Percentiles rank a stretch among this genome's conserved stretches.
phyloP scores from a whole-genome alignment of 2,113 vertebrate genomes.

The Ciconia boyciana region DNA sequence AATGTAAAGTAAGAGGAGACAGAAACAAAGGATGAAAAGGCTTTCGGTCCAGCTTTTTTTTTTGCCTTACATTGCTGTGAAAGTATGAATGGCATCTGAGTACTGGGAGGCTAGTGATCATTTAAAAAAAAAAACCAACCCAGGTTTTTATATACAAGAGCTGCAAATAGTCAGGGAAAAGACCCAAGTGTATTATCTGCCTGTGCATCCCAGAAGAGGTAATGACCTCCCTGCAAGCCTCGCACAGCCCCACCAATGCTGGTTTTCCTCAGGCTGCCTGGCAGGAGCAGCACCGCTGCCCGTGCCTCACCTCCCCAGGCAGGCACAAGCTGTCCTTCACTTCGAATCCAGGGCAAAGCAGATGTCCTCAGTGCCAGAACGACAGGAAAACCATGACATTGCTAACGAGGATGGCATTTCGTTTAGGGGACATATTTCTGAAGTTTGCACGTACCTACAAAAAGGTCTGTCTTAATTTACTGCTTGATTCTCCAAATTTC shows the following conservation, averaged over 20 bases:
- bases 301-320: neutral
- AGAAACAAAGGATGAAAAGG: neutral
- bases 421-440: neutral
- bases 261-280: neutral
- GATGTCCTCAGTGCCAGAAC: neutral
- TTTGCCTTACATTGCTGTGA: neutral
- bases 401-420: neutral
- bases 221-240: neutral
- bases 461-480: neutral
- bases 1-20: neutral
- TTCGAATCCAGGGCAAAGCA: neutral
- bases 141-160: neutral
- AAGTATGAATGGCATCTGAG: constrained; percentile 17
- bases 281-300: neutral
- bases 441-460: neutral
- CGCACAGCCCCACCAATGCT: fast-evolving
- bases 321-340: neutral
- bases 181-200: too few species aligned
- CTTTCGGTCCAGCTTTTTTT: neutral
- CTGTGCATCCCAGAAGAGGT: neutral
- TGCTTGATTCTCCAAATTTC: neutral
- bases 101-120: neutral
- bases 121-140: neutral
- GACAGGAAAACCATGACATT: neutral
- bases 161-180: neutral